Evolutionary conservation across 2,888 invertebrate genomes (phyloP), one percentile per base, ranked within the genome.

Genomic region (Epistrophe grossulariae): DNA sequence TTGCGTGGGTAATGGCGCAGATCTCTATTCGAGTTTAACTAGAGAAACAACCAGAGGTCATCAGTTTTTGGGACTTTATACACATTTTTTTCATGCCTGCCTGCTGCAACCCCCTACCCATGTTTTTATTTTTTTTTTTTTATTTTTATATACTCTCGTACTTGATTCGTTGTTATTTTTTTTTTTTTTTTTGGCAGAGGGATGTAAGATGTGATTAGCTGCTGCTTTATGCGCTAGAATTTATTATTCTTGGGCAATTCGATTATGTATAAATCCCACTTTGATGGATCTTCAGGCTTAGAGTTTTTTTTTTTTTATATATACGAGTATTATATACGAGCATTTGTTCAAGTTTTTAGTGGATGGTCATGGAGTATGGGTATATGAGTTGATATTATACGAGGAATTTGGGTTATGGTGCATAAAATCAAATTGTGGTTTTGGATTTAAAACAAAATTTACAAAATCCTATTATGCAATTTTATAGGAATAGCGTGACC

Each of bases 261-360:
- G 87, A 82, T 83, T 87, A 87, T 83, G 82, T 83, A 87, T 87
- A 87, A 87, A 83, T 87, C 83, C 87, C 82, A 79, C 79, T 87
- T 87, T 87, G 82, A 87, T 83, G 87, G 79, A 87, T 83, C 79
- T 83, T 60, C 43, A 66, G 79, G 64, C 71, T 83, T 87, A 83
- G 83, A 76, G 83, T 71, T 76, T 59, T 40, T 15, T 43, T 43
- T 62, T 24, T 38, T 19, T 40, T 35, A 35, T n/a, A 13, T 59
- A 4, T 8, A 2, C 24, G 24, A 24, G 24, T 43, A 40, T 43
- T 55, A 70, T 35, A 68, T 28, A 28, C 40, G 55, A 24, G 24
- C 70, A 70, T 55, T 40, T 55, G 70, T 79, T 82, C 77, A 85
- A 82, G 48, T 70, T 85, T 84, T 85, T 82, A 85, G 78, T 85